Evolutionary conservation across 53 echinoderm and acorn worm genomes (phyloP).

Genomic region (Holothuria scabra): DNA sequence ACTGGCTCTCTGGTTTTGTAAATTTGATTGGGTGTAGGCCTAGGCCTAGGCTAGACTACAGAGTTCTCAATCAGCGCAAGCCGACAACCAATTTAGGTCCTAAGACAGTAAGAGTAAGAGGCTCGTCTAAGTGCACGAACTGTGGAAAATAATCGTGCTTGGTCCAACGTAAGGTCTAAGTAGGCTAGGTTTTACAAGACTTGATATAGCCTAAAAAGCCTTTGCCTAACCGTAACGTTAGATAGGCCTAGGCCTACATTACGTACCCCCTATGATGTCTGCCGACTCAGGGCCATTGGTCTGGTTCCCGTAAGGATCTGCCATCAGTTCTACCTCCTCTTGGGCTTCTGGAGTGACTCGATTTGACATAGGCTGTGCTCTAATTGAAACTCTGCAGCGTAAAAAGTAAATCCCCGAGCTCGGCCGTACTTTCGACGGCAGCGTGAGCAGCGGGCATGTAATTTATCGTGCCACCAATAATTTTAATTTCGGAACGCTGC

Average conservation of each 20-base stretch:
- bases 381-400: constrained; percentile 26
- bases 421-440: constrained; percentile 19
- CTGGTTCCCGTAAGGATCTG: constrained; percentile 54
- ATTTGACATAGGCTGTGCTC: constrained; percentile 60
- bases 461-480: constrained; percentile 28
- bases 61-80: too few species aligned
- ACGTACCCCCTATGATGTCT: constrained; percentile 48
- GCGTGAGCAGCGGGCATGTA: constrained; percentile 22
- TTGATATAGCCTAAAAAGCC: too few species aligned
- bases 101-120: too few species aligned
- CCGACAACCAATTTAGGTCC: too few species aligned
- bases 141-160: too few species aligned
- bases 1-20: too few species aligned
- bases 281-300: constrained; percentile 31
- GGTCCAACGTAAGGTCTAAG: neutral
- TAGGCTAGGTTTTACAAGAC: neutral
- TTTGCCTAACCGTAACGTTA: too few species aligned
- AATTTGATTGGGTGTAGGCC: too few species aligned
- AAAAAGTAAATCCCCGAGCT: constrained; percentile 10
- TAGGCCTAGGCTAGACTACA: too few species aligned
- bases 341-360: constrained; percentile 64
- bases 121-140: too few species aligned
- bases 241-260: too few species aligned
- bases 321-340: constrained; percentile 82
- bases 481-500: constrained; percentile 27